A percentile compares a stretch with the other conserved stretches of the same genome.
Conservation (phyloP, 53 echinoderm and acorn worm genomes). For the Echinarachnius parma region DNA sequence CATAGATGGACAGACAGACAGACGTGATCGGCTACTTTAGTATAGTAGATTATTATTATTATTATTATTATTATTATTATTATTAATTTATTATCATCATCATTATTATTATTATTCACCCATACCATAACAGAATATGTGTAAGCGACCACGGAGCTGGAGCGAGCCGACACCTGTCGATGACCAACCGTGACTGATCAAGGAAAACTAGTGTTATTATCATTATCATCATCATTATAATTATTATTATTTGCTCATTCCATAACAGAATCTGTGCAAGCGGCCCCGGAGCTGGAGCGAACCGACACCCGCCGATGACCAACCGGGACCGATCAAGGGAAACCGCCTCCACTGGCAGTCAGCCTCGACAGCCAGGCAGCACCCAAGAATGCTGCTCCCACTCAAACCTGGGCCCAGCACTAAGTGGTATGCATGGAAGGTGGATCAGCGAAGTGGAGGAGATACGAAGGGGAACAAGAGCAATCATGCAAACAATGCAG, state of each 20-base stretch:
- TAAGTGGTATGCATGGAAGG: constrained; percentile 81
- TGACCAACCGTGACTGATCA: constrained; percentile 6
- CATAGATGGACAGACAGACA: too few relatives aligned
- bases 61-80: too few relatives aligned
- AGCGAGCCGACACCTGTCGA: constrained; percentile 7
- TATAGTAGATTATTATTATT: too few relatives aligned
- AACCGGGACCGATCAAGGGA: constrained; percentile 8
- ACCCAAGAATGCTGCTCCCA: constrained; percentile 76
- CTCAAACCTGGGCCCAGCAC: constrained; percentile 65
- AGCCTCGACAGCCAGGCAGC: constrained; percentile 45
- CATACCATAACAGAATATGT: constrained; percentile 65
- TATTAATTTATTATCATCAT: too few relatives aligned
- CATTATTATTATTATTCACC: too few relatives aligned
- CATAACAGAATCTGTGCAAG: constrained; percentile 54
- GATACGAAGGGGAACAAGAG: too few relatives aligned
- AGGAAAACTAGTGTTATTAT: constrained; percentile 24
- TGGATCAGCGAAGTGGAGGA: constrained; percentile 42
- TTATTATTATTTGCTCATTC: too few relatives aligned
- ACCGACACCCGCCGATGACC: not conserved
- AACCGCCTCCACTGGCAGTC: constrained; percentile 69
- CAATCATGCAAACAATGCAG: not conserved
- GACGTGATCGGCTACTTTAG: too few relatives aligned
- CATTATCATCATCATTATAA: too few relatives aligned
- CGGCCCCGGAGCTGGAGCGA: constrained; percentile 29
- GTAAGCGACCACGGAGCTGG: constrained; percentile 41